Evolutionary conservation across 2,888 invertebrate species (phyloP).

Genomic region (Caenorhabditis uteleia): DNA sequence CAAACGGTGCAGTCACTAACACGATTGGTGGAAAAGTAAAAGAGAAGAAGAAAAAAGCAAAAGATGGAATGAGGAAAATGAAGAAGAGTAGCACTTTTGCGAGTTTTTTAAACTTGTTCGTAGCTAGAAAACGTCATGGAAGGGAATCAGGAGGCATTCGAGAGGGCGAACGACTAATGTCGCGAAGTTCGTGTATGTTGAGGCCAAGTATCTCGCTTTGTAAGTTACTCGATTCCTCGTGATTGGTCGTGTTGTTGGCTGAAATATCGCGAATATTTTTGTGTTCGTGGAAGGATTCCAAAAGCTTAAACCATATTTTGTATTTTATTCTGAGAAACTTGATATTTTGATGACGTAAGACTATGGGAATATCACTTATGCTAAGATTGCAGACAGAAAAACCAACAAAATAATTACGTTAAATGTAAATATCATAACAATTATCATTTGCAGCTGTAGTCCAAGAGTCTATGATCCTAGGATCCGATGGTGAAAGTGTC

Average conservation of each 20-base stretch:
- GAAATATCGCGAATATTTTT: constrained; percentile 1
- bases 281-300: too few species aligned
- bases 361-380: too few species aligned
- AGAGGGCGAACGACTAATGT: constrained; percentile 30
- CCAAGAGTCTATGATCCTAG: constrained; percentile 66
- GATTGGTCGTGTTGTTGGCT: too few species aligned
- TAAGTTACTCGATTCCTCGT: too few species aligned
- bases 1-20: too few species aligned
- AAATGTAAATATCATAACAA: too few species aligned
- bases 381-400: too few species aligned
- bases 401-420: too few species aligned
- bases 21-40: background rate
- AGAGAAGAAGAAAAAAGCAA: constrained; percentile 12
- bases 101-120: constrained; percentile 37
- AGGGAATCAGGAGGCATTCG: constrained; percentile 15
- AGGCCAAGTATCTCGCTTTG: constrained; percentile 37
- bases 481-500: constrained; percentile 69
- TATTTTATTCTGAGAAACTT: too few species aligned
- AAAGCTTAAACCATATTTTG: too few species aligned
- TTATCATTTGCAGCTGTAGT: constrained; percentile 68
- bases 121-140: constrained; percentile 23
- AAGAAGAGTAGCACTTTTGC: constrained; percentile 40
- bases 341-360: too few species aligned
- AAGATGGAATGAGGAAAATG: constrained; percentile 22
- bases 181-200: constrained; percentile 32